Conservation (phyloP, 1,140 invertebrate species). For the Luehdorfia chinensis region DNA sequence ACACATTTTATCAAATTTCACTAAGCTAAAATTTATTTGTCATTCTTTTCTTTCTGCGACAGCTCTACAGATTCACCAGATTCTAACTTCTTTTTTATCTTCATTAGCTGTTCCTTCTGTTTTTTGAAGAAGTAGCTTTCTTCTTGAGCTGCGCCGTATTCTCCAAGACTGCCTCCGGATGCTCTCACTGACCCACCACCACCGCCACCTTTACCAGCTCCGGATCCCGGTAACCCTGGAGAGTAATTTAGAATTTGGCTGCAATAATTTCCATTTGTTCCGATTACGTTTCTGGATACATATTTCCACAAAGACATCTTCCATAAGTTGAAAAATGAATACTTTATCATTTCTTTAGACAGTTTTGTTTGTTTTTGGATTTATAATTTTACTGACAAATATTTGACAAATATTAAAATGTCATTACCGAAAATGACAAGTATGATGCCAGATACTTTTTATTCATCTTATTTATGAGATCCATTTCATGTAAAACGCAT, state of each 20-base stretch:
- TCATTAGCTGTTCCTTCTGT: conserved; percentile 44
- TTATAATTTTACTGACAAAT: not conserved
- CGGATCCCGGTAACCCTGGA: conserved; percentile 36
- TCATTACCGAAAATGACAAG: not conserved
- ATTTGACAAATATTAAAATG: not conserved
- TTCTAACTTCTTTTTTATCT: conserved; percentile 46
- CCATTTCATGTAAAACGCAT: no score
- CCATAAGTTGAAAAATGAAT: not conserved
- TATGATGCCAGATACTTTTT: not conserved
- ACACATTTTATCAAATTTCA: no score
- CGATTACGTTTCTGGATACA: not conserved
- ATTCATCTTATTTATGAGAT: no score
- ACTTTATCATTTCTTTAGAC: not conserved
- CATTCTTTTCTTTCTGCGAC: conserved; percentile 25
- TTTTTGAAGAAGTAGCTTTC: conserved; percentile 55
- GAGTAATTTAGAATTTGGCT: conserved; percentile 12
- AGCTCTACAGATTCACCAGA: conserved; percentile 21
- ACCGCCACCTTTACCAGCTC: conserved; percentile 46
- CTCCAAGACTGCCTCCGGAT: conserved; percentile 47
- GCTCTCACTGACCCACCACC: conserved; percentile 44
- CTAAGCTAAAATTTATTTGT: no score
- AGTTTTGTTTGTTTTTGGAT: not conserved
- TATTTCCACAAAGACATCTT: not conserved
- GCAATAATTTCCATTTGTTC: no score
- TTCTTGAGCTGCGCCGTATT: conserved; percentile 49